Evolutionary conservation across 2,888 invertebrate species (phyloP), one percentile per base, ranked within the genome.

Genomic region (Eledone cirrhosa): DNA sequence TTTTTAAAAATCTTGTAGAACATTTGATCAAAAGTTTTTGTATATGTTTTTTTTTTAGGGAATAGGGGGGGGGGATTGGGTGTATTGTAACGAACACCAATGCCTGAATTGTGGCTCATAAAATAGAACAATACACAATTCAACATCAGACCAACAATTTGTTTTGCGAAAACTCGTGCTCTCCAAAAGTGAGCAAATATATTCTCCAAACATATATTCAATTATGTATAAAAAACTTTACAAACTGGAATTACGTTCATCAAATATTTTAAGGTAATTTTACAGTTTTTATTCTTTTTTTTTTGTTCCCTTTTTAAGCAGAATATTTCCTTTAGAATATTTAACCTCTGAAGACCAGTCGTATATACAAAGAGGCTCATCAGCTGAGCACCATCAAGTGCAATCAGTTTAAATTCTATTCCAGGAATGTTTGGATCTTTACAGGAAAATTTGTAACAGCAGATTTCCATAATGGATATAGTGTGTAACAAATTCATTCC

Each of bases 131-230:
- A 80, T 77, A 80, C 78, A 80, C 78, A 80, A 78, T 77, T 80
- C 80, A 80, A 80, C 80, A 80, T 78, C 77, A 80, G 76, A 69
- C 67, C 78, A 59, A 78, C 59, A 78, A 72, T 72, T 72, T 72
- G 72, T 72, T 72, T 72, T 72, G 72, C 77, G 78, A 82, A 80
- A 81, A 79, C 78, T 72, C 78, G 72, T 67, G 80, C 81, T 81
- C 79, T 81, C 76, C 80, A 81, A 82, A 81, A 81, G 81, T 79
- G 83, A 81, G 83, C 81, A 80, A 72, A 81, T 83, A 83, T 81
- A 83, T 69, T 80, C 78, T 83, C 83, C 81, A 79, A 80, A 81
- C 77, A 79, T 80, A 81, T 76, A 81, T 78, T 79, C 78, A 80
- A 79, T 59, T 33, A 81, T 69, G 79, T 81, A 80, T 79, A 80